These are phyloP conservation scores for Malaclemys terrapin DNA, from an alignment of 2,113 vertebrate species.

Conservation along the genomic window DNA sequence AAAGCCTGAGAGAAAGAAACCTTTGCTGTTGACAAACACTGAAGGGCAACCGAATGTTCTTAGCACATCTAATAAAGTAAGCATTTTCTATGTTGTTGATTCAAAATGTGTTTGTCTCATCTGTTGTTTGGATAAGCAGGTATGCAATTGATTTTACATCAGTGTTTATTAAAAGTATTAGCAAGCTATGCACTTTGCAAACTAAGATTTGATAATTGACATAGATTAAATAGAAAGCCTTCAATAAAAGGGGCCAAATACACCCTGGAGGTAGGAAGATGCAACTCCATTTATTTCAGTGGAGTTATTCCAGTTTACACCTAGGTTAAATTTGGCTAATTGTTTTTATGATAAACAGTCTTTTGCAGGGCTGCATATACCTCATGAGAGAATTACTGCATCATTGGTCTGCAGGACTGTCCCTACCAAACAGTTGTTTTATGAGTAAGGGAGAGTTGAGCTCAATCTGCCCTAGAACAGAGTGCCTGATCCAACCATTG, in stretches of 20 bases:
- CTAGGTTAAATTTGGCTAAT: neutral
- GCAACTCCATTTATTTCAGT: neutral
- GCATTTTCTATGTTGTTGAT: slow-evolving; percentile 48
- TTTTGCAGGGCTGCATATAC: neutral
- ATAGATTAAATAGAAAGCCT: neutral
- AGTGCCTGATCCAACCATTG: neutral
- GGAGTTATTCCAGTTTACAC: accelerated
- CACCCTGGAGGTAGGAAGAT: neutral
- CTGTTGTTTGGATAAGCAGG: neutral
- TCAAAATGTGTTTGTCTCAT: neutral
- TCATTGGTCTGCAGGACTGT: neutral
- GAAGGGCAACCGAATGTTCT: slow-evolving; percentile 70
- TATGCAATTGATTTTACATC: neutral
- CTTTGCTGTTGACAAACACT: slow-evolving; percentile 15
- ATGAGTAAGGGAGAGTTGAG: neutral
- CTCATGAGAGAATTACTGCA: neutral
- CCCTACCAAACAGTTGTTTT: neutral
- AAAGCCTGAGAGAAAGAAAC: neutral
- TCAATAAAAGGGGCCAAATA: neutral
- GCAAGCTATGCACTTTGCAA: neutral
- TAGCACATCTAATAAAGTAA: slow-evolving; percentile 76
- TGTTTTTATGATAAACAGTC: neutral
- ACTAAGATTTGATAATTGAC: neutral
- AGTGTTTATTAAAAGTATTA: neutral
- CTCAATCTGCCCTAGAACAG: neutral